Base-by-base conservation (phyloP, 2,797 vertebrate species). In the Halcyon chelicuti region DNA sequence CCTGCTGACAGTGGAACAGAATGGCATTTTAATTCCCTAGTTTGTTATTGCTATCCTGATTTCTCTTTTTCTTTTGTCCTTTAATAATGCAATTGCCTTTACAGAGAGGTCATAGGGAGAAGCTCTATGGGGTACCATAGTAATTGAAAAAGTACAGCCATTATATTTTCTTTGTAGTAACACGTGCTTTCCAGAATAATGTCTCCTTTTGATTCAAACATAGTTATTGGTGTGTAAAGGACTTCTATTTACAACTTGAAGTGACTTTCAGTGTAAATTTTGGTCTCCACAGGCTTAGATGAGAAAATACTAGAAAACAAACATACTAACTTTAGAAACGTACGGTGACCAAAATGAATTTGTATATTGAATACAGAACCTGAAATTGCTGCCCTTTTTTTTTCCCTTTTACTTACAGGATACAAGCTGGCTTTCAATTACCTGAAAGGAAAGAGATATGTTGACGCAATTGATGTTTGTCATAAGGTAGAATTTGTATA, bases 391-490 rank as follows among this genome's bases (percentile, higher is more conserved):
- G 6, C 31, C 21, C 79, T 46, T 23, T 31, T 8, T 74, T 15
- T 20, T 5, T 7, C 11, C 71, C 29, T 82, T 60, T 72, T 97
- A 78, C 84, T 91, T 98, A 94, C 96, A 99, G 99, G 99, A n/a
- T 99, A 99, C 98, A 99, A 99, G 93, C 98, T 99, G 91, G 99
- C 99, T 71, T 99, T 99, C 97, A 99, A 99, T 98, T 99, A 99
- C 97, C 97, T 99, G 95, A 99, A 99, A 97, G 99, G 98, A 60
- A 99, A 99, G 96, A 98, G 99, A 97, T 98, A 99, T 0, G 99
- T 99, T 89, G 99, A 99, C 94, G 99, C 99, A 91, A 99, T 99
- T 35, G 98, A 99, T 77, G 97, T 99, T 86, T 99, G 99, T 97
- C 99, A 99, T 94, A 99, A 99, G 99, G 99, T 99, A 98, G 98